These are phyloP conservation scores for Alsophila aescularia DNA, from an alignment of 2,888 invertebrate species.

Conservation along the genomic window DNA sequence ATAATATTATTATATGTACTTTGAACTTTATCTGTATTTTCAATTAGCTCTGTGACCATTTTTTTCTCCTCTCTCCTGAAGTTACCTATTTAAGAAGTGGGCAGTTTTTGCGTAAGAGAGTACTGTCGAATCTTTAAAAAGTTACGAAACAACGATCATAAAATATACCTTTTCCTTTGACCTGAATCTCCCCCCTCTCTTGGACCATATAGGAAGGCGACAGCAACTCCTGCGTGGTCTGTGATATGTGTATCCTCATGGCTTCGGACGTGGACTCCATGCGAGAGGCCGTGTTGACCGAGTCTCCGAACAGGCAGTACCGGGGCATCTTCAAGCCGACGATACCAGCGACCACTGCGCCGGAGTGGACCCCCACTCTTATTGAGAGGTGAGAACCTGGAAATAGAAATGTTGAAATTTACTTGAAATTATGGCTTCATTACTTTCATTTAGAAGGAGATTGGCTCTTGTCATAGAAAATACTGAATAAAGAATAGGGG, in stretches of 20 bases:
- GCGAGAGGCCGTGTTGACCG: constrained; percentile 95
- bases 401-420: constrained; percentile 18
- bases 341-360: constrained; percentile 96
- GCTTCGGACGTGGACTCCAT: constrained; percentile 97
- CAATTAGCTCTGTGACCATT: no score
- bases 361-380: constrained; percentile 94
- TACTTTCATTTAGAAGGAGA: no score
- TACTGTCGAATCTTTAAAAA: no score
- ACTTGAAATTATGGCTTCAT: no score
- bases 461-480: no score
- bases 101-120: no score
- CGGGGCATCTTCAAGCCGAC: constrained; percentile 97
- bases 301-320: constrained; percentile 95
- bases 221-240: constrained; percentile 91
- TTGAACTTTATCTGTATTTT: no score
- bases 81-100: no score
- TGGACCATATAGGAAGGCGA: constrained; percentile 89
- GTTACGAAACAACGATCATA: no score
- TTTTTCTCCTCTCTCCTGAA: no score
- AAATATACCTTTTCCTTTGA: constrained; percentile 97
- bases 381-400: constrained; percentile 92
- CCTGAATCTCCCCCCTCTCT: constrained; percentile 93
- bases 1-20: no score
- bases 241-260: constrained; percentile 97
- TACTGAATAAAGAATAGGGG: no score